Evolutionary conservation across 37 sponge, comb jelly and placozoan species (phyloP).

Genomic region (Crambe crambe): DNA sequence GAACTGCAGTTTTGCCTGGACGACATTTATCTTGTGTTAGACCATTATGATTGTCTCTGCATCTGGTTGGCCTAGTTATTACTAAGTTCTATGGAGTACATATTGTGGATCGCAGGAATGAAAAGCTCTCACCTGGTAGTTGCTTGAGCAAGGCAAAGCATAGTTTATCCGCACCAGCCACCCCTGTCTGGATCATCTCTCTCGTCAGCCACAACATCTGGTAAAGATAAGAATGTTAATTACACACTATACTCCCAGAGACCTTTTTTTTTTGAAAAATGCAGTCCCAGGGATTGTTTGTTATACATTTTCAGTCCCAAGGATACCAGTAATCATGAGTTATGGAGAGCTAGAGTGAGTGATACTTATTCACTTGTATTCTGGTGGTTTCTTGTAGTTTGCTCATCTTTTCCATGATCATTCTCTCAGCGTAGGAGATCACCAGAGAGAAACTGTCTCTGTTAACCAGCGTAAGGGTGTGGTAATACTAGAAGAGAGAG

Average conservation of each 20-base stretch:
- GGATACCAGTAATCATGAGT: too few relatives aligned
- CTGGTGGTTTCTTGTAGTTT: slow-evolving; percentile 56
- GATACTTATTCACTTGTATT: slow-evolving; percentile 63
- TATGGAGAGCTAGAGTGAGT: too few relatives aligned
- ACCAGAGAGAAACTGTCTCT: slow-evolving; percentile 80
- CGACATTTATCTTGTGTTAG: too few relatives aligned
- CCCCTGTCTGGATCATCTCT: slow-evolving; percentile 67
- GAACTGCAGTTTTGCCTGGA: too few relatives aligned
- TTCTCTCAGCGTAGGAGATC: slow-evolving; percentile 51
- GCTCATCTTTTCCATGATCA: slow-evolving; percentile 86
- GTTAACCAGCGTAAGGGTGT: slow-evolving; percentile 76
- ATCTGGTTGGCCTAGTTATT: not conserved
- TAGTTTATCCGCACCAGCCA: slow-evolving; percentile 80
- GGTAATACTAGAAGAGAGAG: slow-evolving; percentile 55
- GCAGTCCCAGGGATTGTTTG: too few relatives aligned
- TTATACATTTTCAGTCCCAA: too few relatives aligned
- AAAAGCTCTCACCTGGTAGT: slow-evolving; percentile 65
- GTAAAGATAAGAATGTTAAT: not conserved
- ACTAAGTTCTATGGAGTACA: not conserved
- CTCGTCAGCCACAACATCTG: slow-evolving; percentile 86
- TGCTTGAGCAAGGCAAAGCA: slow-evolving; percentile 88
- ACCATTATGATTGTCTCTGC: too few relatives aligned
- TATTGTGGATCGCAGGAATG: too few relatives aligned
- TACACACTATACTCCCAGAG: too few relatives aligned
- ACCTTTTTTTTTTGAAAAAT: too few relatives aligned